Base-by-base conservation (phyloP, 2,888 invertebrate genomes). In the Synanthedon andrenaeformis region DNA sequence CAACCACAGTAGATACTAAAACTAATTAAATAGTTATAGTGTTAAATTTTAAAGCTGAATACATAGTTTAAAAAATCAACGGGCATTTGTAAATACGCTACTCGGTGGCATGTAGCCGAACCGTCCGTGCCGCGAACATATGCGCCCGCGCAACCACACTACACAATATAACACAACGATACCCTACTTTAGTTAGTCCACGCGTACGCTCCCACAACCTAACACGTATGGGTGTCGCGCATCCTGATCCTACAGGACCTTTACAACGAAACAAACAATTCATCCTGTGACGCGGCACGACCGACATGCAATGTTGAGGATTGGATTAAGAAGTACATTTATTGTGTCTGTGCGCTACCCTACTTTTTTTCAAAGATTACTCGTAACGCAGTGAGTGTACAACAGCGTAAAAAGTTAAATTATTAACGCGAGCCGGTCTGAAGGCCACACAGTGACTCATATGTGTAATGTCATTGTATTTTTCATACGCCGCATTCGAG, bases 121-220 rank as follows among this genome's bases (percentile, higher is more conserved):
- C 35, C 35, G 35, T 35, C 35, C 3, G 35, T 35, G 61, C 56
- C 66, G 62, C 67, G 12, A 23, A n/a, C n/a, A n/a, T 11, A 23
- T 74, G 75, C 72, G 60, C 65, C 70, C 77, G 74, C 74, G 67
- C 62, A 58, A 65, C 63, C 62, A 28, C 12, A 62, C 62, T 65
- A 66, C 65, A 66, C 69, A 23, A 23, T 23, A 23, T 23, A 23
- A 23, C 23, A 55, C 55, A 60, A 35, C 35, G 35, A 35, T 35
- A 35, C 35, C 35, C 35, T 35, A 58, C 63, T 71, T 76, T 80
- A 81, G 82, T 76, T 80, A 81, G 82, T 82, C 67, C 66, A 67
- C 79, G 80, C 74, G 77, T 64, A 73, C 76, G 76, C 70, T 51
- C 23, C 60, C 59, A 53, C 53, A 56, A 57, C 56, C 60, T 51